Base-by-base conservation (phyloP, 2,888 invertebrate genomes). In the Eurytoma adleriae region DNA sequence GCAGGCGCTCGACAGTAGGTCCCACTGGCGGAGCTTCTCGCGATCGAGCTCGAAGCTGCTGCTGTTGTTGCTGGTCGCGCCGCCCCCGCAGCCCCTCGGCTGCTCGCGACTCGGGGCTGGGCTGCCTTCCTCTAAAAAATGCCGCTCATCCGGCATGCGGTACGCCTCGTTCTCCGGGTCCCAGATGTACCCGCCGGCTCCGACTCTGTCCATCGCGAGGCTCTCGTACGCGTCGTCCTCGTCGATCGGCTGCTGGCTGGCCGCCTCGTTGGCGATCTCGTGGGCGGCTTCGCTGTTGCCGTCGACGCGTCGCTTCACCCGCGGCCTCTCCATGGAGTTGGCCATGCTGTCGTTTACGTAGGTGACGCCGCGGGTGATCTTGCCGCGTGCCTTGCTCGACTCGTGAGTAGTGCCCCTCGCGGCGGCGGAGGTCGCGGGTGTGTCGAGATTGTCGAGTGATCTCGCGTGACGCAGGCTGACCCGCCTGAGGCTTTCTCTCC, bases 11-110 rank as follows among this genome's bases (percentile, higher is more conserved):
- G 96, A 96, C 94, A 96, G 94, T 86, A 96, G 93, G 91, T 96
- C 96, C 96, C 96, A 96, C 88, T 96, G 96, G 73, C 96, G 93
- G 85, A 96, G 93, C 85, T 95, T 96, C 91, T 96, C 96, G 86
- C 96, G 94, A 92, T 96, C 96, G 86, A 96, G 94, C 90, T 92
- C 91, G 89, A 92, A 80, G 89, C 88, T 61, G 87, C 83, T 80
- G 86, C 84, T 75, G 84, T 85, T 83, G 78, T 86, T 89, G 77
- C 86, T 86, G 83, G 89, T 88, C 83, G 88, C 87, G 83, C 82
- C 52, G 68, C n/a, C 59, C 20, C 57, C 86, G 82, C 70, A 84
- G 70, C 76, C 64, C 75, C 24, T 68, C 61, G 71, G 85, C 86
- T 89, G 79, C 86, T 86, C 83, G 88, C 88, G 71, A 82, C 64